A percentile compares a stretch with the other conserved stretches of the same genome.
Conservation (phyloP, 2,888 invertebrate species). For the Omphaloscelis lunosa region DNA sequence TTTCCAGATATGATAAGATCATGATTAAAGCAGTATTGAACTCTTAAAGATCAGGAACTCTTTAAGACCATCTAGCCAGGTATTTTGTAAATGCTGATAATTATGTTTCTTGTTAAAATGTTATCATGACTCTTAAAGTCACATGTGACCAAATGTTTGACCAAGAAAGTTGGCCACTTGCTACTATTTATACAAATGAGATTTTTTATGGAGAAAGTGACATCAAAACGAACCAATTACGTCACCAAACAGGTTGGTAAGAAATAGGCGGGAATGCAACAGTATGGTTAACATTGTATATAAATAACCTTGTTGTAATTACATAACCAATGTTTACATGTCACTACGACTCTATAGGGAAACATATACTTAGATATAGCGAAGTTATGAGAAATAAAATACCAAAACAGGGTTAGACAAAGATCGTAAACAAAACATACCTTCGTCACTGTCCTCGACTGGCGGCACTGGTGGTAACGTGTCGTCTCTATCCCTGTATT, state of each 20-base stretch:
- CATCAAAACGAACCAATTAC: constrained; percentile 79
- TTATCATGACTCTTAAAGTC: not conserved
- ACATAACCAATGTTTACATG: constrained; percentile 81
- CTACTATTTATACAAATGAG: constrained; percentile 24
- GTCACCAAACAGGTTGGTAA: constrained; percentile 79
- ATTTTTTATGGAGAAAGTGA: constrained; percentile 80
- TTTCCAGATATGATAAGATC: not conserved
- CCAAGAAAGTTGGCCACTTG: constrained; percentile 49
- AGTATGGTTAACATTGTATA: constrained; percentile 60
- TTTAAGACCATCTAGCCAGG: not conserved
- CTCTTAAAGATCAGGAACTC: not conserved
- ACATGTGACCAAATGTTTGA: constrained; percentile 30
- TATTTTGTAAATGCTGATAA: not conserved
- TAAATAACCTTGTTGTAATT: constrained; percentile 77
- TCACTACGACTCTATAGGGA: constrained; percentile 61
- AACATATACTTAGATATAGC: constrained; percentile 51
- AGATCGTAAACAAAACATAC: constrained; percentile 87
- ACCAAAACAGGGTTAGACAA: constrained; percentile 78
- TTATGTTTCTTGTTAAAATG: not conserved
- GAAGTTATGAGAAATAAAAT: constrained; percentile 72
- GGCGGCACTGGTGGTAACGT: constrained; percentile 88
- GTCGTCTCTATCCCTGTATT: constrained; percentile 92
- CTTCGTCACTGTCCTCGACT: constrained; percentile 92
- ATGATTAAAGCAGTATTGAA: not conserved
- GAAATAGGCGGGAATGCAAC: constrained; percentile 85